phyloP scores from a whole-genome alignment of 1,140 invertebrate genomes.

The Tyrophagus putrescentiae region DNA sequence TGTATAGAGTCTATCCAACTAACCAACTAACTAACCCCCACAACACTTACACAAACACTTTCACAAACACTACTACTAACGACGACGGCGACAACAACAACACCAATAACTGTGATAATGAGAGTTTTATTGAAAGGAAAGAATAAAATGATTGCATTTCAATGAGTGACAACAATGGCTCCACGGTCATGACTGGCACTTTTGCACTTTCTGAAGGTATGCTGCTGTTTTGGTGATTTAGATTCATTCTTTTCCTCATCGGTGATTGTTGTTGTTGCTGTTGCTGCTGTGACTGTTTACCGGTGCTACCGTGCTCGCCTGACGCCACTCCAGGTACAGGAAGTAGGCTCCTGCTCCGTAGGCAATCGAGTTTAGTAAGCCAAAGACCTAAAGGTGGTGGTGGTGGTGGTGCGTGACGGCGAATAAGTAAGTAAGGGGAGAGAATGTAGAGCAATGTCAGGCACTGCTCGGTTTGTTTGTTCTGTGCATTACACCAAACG shows the following conservation, averaged over 20 bases:
- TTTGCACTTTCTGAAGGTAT: no score
- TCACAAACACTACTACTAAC: no score
- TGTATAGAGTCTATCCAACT: no score
- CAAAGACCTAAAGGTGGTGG: constrained; percentile 63
- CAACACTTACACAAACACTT: no score
- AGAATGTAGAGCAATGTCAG: no score
- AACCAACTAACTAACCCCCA: no score
- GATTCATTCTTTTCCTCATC: not conserved
- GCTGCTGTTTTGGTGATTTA: not conserved
- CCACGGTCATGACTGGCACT: no score
- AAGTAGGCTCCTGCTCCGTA: constrained; percentile 59
- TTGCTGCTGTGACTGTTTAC: not conserved
- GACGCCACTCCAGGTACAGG: constrained; percentile 56
- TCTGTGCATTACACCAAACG: no score
- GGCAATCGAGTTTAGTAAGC: constrained; percentile 58
- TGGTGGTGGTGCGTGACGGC: no score
- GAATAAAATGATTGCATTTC: not conserved
- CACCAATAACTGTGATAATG: constrained; percentile 2
- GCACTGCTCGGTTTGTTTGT: no score
- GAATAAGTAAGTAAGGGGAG: no score
- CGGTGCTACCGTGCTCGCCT: not conserved
- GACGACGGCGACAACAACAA: not conserved
- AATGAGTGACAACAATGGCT: no score
- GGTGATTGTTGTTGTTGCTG: not conserved
- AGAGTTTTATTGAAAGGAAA: not conserved